Evolutionary conservation across 2,113 vertebrate species (phyloP).

Genomic region (Sorex fumeus): DNA sequence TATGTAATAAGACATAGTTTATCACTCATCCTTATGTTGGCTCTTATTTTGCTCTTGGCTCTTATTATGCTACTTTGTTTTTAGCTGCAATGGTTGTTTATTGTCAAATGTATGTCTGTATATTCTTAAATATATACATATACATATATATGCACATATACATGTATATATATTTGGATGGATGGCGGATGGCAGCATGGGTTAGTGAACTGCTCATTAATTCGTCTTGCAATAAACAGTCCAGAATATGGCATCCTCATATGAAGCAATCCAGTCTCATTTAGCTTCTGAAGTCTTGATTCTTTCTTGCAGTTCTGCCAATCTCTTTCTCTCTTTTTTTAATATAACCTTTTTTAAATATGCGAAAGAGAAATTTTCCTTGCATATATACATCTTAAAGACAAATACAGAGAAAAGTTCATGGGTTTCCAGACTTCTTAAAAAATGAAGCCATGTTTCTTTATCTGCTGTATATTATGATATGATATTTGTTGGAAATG

Average conservation of each 20-base stretch:
- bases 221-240: slow-evolving; percentile 52
- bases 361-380: slow-evolving; percentile 45
- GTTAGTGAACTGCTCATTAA: slow-evolving; percentile 50
- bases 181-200: slow-evolving; percentile 64
- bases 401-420: slow-evolving; percentile 57
- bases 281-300: slow-evolving; percentile 66
- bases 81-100: slow-evolving; percentile 60
- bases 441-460: slow-evolving; percentile 24
- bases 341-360: slow-evolving; percentile 75
- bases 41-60: slow-evolving; percentile 68
- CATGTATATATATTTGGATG: slow-evolving; percentile 30
- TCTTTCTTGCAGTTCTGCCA: slow-evolving; percentile 65
- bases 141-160: too few relatives aligned
- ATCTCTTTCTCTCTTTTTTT: slow-evolving; percentile 19
- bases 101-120: slow-evolving; percentile 72
- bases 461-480: slow-evolving; percentile 48
- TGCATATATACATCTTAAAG: slow-evolving; percentile 70
- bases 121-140: slow-evolving; percentile 65
- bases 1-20: slow-evolving; percentile 59
- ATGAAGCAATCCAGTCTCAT: slow-evolving; percentile 48
- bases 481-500: slow-evolving; percentile 42
- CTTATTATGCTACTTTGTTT: slow-evolving; percentile 66
- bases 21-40: slow-evolving; percentile 59
- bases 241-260: slow-evolving; percentile 50
- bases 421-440: slow-evolving; percentile 61